These are phyloP conservation scores for Alauda arvensis DNA, from an alignment of 2,797 vertebrate species.

Conservation along the genomic window DNA sequence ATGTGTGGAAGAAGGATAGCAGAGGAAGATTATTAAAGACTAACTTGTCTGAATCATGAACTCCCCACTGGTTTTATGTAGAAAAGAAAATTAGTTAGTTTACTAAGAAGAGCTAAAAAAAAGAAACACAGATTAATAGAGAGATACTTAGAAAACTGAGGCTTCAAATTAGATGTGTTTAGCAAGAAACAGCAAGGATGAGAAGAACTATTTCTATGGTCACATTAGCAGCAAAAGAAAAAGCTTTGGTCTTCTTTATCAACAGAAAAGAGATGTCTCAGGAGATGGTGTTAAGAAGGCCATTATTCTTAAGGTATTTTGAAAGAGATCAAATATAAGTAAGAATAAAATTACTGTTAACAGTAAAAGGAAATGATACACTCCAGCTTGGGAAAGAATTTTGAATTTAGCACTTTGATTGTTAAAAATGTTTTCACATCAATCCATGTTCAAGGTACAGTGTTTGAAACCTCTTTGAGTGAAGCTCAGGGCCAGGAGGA, in stretches of 20 bases:
- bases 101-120: background rate
- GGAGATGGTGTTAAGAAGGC: background rate
- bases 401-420: background rate
- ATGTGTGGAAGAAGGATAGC: background rate
- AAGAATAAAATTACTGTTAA: background rate
- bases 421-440: background rate
- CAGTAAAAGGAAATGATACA: background rate
- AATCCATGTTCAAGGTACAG: background rate
- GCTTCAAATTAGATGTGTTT: background rate
- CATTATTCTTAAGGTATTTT: background rate
- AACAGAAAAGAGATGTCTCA: background rate
- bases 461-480: background rate
- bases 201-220: background rate
- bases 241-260: background rate
- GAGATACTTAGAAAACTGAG: background rate
- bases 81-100: constrained; percentile 11
- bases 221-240: background rate
- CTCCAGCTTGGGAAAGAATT: background rate
- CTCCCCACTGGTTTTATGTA: background rate
- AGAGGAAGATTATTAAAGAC: constrained; percentile 11
- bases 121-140: background rate
- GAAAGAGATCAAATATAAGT: background rate
- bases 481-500: background rate
- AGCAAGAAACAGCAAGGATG: background rate
- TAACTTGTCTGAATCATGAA: background rate